These are phyloP conservation scores for Eupithecia subumbrata DNA, from an alignment of 2,888 invertebrate genomes.

Conservation along the genomic window DNA sequence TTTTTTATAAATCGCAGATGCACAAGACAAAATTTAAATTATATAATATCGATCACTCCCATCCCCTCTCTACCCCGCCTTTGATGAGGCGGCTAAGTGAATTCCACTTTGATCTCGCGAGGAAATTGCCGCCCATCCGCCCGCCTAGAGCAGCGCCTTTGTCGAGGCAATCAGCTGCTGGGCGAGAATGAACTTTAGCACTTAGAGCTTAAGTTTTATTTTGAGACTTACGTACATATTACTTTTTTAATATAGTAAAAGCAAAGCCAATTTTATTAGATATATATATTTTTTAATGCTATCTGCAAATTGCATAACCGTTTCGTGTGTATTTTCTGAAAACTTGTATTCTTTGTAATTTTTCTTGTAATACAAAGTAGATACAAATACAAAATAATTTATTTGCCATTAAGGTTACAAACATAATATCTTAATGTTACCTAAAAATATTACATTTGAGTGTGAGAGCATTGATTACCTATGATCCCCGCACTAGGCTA, in stretches of 20 bases:
- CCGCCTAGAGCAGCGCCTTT: conserved; percentile 36
- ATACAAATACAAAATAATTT: too few species aligned
- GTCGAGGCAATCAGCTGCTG: conserved; percentile 4
- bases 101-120: conserved; percentile 75
- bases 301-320: too few species aligned
- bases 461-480: too few species aligned
- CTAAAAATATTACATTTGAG: too few species aligned
- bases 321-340: too few species aligned
- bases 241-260: neutral
- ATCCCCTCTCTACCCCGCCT: conserved; percentile 60
- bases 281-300: neutral
- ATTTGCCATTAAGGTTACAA: too few species aligned
- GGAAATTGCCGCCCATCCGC: conserved; percentile 68
- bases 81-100: conserved; percentile 77
- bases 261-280: neutral
- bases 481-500: too few species aligned
- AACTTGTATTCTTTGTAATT: too few species aligned
- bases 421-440: too few species aligned
- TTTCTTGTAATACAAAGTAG: too few species aligned
- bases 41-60: conserved; percentile 38
- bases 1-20: too few species aligned
- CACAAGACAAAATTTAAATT: neutral
- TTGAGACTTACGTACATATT: neutral
- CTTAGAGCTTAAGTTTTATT: neutral
- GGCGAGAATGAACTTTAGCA: conserved; percentile 15